Evolutionary conservation across 2,888 invertebrate species (phyloP).

Genomic region (Tipula confusa): DNA sequence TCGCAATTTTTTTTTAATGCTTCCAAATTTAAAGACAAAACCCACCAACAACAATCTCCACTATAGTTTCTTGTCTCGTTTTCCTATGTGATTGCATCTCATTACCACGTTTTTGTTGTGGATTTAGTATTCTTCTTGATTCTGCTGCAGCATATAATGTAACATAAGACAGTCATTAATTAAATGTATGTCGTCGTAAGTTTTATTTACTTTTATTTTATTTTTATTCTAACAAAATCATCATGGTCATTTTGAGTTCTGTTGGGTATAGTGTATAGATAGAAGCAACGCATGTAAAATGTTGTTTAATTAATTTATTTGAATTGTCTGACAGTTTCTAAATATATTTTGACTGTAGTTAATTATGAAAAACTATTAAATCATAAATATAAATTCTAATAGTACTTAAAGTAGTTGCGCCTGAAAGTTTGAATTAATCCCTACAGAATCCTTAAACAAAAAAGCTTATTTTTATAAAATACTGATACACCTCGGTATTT

Average conservation of each 20-base stretch:
- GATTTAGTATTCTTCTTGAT: neutral
- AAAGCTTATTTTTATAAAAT: too few species aligned
- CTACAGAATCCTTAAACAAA: too few species aligned
- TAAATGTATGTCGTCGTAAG: slow-evolving; percentile 4
- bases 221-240: neutral
- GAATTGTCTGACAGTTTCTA: neutral
- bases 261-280: neutral
- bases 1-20: neutral
- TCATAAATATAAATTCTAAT: too few species aligned
- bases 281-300: neutral
- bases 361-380: too few species aligned
- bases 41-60: neutral
- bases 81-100: slow-evolving; percentile 9
- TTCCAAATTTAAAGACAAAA: neutral
- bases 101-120: slow-evolving; percentile 15
- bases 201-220: neutral
- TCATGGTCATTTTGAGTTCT: neutral
- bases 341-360: neutral
- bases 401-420: too few species aligned
- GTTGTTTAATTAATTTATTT: slow-evolving; percentile 9
- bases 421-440: too few species aligned
- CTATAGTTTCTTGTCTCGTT: neutral
- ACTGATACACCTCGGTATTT: too few species aligned
- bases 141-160: neutral
- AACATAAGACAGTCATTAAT: slow-evolving; percentile 25